Conservation (phyloP, 2,888 invertebrate species). For the Theretra japonica region DNA sequence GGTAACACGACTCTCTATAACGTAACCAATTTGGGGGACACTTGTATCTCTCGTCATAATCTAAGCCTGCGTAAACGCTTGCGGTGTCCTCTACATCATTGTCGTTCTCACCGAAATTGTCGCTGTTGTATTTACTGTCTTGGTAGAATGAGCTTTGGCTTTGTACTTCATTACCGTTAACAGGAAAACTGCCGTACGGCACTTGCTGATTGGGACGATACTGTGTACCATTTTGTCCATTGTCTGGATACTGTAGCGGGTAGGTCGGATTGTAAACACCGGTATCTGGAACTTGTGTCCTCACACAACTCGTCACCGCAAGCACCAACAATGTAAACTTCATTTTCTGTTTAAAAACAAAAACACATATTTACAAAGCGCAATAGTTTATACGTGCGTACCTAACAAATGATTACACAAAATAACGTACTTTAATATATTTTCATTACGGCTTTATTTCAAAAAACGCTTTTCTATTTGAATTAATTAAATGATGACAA, state of each 20-base stretch:
- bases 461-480: conserved; percentile 52
- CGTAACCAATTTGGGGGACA: conserved; percentile 96
- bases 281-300: conserved; percentile 65
- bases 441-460: conserved; percentile 42
- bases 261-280: conserved; percentile 68
- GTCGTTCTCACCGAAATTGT: conserved; percentile 64
- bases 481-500: conserved; percentile 52
- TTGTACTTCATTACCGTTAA: conserved; percentile 68
- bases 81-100: conserved; percentile 74
- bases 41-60: conserved; percentile 73
- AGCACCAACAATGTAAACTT: conserved; percentile 63
- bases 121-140: conserved; percentile 62
- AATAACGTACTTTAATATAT: conserved; percentile 35
- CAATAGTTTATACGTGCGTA: neutral
- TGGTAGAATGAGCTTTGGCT: conserved; percentile 78
- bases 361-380: conserved; percentile 31
- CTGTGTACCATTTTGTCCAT: conserved; percentile 60
- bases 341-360: conserved; percentile 61
- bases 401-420: neutral
- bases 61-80: conserved; percentile 73
- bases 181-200: conserved; percentile 75
- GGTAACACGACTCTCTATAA: conserved; percentile 92
- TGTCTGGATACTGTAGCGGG: conserved; percentile 61
- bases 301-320: conserved; percentile 60
- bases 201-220: conserved; percentile 70